Conservation (phyloP, 1,140 invertebrate genomes). For the Pseudoatta argentina region DNA sequence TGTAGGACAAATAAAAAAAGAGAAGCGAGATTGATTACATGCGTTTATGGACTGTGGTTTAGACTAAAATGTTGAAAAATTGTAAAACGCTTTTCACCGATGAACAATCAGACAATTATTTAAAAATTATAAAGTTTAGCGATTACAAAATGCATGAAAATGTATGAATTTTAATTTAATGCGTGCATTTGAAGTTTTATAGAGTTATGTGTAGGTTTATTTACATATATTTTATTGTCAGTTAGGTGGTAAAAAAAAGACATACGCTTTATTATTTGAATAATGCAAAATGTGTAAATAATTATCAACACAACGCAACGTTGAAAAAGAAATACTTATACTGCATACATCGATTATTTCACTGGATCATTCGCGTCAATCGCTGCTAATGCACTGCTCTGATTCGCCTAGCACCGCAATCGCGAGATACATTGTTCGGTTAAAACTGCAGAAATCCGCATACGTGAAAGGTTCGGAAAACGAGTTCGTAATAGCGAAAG, state of each 20-base stretch:
- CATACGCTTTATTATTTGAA: not conserved
- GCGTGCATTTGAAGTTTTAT: not conserved
- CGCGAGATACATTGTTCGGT: conserved; percentile 44
- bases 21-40: conserved; percentile 15
- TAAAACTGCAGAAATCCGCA: conserved; percentile 49
- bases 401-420: not conserved
- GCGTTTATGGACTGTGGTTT: conserved; percentile 9
- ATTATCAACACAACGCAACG: not conserved
- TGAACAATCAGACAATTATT: not conserved
- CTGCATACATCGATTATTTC: not conserved
- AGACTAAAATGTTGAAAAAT: not conserved
- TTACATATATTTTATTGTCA: no score
- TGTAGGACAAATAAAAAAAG: not conserved
- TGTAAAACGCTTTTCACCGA: not conserved
- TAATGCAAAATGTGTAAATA: not conserved
- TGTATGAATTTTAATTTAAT: not conserved
- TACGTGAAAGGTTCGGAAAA: conserved; percentile 2
- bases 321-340: not conserved
- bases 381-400: conserved; percentile 38
- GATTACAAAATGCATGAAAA: not conserved
- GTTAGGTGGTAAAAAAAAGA: not conserved
- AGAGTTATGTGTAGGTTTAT: not conserved
- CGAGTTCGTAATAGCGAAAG: conserved; percentile 48
- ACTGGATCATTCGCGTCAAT: conserved; percentile 20
- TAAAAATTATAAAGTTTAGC: not conserved